Evolutionary conservation across 2,797 vertebrate genomes (phyloP).

Genomic region (Threskiornis aethiopicus): DNA sequence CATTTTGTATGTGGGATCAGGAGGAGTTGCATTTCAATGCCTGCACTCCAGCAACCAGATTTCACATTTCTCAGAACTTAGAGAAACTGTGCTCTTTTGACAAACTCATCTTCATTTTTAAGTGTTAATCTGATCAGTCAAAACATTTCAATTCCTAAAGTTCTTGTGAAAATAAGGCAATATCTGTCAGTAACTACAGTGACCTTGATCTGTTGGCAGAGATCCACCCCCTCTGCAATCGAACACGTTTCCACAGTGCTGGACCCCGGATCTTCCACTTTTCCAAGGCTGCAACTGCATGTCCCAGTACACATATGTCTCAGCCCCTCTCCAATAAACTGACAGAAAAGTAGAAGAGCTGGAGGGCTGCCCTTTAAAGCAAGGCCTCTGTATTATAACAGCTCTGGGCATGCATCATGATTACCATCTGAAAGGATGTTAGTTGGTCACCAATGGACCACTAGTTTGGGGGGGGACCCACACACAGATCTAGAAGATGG

Average conservation of each 20-base stretch:
- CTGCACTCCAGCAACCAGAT: background rate
- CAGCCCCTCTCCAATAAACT: background rate
- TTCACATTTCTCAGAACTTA: background rate
- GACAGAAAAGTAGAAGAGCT: background rate
- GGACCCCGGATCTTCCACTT: background rate
- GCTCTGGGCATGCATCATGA: background rate
- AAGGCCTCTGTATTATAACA: background rate
- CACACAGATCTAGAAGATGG: background rate
- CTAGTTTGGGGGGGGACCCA: accelerated
- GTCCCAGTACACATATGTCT: background rate
- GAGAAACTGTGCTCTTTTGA: background rate
- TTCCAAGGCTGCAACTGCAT: background rate
- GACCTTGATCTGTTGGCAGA: background rate
- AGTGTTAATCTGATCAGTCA: background rate
- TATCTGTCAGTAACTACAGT: background rate
- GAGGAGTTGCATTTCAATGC: background rate
- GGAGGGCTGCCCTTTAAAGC: background rate
- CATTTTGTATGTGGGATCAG: background rate
- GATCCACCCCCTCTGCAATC: background rate
- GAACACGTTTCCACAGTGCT: background rate
- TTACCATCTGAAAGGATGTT: background rate
- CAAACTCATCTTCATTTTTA: background rate
- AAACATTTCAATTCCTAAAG: background rate
- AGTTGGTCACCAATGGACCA: background rate
- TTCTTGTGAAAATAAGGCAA: background rate